Evolutionary conservation across 2,113 vertebrate genomes (phyloP).

Genomic region (Poicephalus gulielmi): DNA sequence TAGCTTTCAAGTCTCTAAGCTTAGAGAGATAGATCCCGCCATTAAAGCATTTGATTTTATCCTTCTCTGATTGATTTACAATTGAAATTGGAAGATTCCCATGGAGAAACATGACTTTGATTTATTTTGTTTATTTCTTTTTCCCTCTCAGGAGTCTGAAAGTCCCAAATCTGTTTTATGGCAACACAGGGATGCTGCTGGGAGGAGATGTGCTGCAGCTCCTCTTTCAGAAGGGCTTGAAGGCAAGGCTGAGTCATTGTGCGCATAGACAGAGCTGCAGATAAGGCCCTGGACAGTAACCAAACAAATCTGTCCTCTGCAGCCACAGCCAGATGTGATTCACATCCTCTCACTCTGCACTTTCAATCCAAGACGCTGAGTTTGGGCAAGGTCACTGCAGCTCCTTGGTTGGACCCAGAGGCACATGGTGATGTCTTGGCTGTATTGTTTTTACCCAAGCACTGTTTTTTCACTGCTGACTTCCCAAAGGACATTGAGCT

Average conservation of each 20-base stretch:
- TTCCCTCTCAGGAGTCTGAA: neutral
- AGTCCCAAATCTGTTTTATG: neutral
- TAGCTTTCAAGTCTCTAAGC: neutral
- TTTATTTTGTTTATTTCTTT: neutral
- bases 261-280: neutral
- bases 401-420: neutral
- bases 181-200: neutral
- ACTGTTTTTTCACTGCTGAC: neutral
- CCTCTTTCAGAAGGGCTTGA: neutral
- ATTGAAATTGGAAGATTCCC: neutral
- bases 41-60: neutral
- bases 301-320: conserved; percentile 6
- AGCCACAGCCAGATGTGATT: conserved; percentile 16
- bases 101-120: neutral
- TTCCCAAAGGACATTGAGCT: neutral
- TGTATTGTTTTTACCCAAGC: neutral
- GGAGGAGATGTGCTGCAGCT: neutral
- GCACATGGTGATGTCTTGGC: neutral
- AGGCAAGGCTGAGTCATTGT: conserved; percentile 29
- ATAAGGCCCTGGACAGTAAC: neutral
- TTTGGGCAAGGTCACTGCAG: neutral
- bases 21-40: neutral
- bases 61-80: neutral
- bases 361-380: neutral
- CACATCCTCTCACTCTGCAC: conserved; percentile 1